Conservation (phyloP, 2,113 vertebrate species). For the Tiliqua scincoides region DNA sequence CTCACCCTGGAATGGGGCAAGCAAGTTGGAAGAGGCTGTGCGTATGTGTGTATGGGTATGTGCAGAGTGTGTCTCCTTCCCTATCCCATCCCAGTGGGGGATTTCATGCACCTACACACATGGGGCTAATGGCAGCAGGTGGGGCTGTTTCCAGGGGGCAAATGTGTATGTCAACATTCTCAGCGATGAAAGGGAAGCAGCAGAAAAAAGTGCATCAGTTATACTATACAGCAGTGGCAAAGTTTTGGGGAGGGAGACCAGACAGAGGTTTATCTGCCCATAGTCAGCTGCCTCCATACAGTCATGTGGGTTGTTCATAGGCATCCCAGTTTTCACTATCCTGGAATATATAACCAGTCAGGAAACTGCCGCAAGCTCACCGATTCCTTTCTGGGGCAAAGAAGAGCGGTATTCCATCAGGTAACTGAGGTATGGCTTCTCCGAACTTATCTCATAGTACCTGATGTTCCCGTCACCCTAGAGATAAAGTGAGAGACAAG, state of each 20-base stretch:
- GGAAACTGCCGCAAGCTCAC: slow-evolving; percentile 71
- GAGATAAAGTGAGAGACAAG: slow-evolving; percentile 17
- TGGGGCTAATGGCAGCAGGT: no score
- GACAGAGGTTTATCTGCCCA: background rate
- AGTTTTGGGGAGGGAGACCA: background rate
- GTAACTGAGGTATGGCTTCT: slow-evolving; percentile 88
- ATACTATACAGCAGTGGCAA: background rate
- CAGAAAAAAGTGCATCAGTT: background rate
- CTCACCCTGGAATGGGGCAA: no score
- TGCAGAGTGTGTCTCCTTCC: no score
- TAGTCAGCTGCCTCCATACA: background rate
- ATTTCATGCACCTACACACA: no score
- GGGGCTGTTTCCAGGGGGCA: no score
- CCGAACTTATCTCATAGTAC: slow-evolving; percentile 89
- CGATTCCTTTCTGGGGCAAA: slow-evolving; percentile 91
- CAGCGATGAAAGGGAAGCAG: background rate
- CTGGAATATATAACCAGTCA: no score
- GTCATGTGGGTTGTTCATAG: background rate
- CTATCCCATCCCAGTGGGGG: no score
- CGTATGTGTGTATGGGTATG: no score
- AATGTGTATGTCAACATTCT: background rate
- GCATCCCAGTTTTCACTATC: background rate
- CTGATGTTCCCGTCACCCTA: slow-evolving; percentile 93
- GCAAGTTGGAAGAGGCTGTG: no score
- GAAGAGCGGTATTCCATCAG: slow-evolving; percentile 87